phyloP scores from a whole-genome alignment of 2,888 invertebrate species.

The Beris chalybata region DNA sequence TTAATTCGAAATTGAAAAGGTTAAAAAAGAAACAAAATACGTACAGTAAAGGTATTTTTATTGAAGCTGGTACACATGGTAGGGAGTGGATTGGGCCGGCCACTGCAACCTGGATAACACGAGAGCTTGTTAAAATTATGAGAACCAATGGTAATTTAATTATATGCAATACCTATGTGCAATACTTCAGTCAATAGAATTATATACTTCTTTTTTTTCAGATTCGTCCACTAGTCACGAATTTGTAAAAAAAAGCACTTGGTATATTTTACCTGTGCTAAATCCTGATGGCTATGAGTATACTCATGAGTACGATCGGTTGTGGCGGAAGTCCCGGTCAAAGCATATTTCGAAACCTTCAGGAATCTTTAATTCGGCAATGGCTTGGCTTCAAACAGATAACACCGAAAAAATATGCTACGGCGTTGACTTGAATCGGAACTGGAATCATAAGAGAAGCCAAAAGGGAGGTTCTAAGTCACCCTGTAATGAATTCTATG shows the following conservation, averaged over 20 bases:
- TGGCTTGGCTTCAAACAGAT: slow-evolving; percentile 53
- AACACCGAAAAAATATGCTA: slow-evolving; percentile 58
- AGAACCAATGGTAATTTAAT: slow-evolving; percentile 58
- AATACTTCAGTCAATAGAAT: neutral
- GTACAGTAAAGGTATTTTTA: slow-evolving; percentile 72
- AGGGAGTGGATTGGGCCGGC: slow-evolving; percentile 82
- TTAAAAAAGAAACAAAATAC: slow-evolving; percentile 58
- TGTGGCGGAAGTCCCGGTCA: slow-evolving; percentile 79
- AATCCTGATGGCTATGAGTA: slow-evolving; percentile 82
- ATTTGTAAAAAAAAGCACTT: slow-evolving; percentile 55
- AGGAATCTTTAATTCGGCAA: slow-evolving; percentile 51
- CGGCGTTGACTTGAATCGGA: slow-evolving; percentile 77
- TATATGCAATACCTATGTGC: slow-evolving; percentile 55
- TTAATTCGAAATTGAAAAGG: slow-evolving; percentile 43
- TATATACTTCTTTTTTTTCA: slow-evolving; percentile 35
- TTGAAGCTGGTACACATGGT: slow-evolving; percentile 78
- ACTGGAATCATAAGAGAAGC: slow-evolving; percentile 76
- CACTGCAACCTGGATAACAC: slow-evolving; percentile 71
- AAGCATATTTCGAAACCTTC: slow-evolving; percentile 53
- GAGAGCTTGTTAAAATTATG: slow-evolving; percentile 67
- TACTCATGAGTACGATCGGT: slow-evolving; percentile 70
- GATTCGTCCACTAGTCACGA: slow-evolving; percentile 44
- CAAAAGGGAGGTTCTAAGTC: slow-evolving; percentile 71
- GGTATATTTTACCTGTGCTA: slow-evolving; percentile 74
- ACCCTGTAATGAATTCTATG: slow-evolving; percentile 74